These are phyloP conservation scores for Physocephala rufipes DNA, from an alignment of 2,888 invertebrate species.

Conservation along the genomic window DNA sequence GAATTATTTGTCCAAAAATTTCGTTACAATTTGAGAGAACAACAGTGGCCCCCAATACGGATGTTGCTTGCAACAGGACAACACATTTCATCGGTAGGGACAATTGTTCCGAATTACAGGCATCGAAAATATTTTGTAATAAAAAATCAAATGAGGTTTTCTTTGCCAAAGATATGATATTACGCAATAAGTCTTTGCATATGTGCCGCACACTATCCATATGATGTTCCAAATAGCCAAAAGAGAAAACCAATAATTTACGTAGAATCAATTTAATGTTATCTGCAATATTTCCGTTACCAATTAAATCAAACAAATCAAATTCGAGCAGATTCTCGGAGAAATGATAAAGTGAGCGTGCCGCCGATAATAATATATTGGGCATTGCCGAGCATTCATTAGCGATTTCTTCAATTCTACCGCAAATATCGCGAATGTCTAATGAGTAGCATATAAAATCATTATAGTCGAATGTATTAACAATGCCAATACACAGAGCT, in stretches of 20 bases:
- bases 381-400: constrained; percentile 51
- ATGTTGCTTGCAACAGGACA: constrained; percentile 54
- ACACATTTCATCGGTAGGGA: constrained; percentile 54
- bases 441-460: constrained; percentile 48
- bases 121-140: constrained; percentile 52
- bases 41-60: constrained; percentile 51
- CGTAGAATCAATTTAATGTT: constrained; percentile 59
- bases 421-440: constrained; percentile 50
- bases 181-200: constrained; percentile 67
- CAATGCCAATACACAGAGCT: constrained; percentile 56
- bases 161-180: constrained; percentile 64
- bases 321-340: constrained; percentile 50
- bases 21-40: constrained; percentile 50
- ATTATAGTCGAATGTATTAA: constrained; percentile 54
- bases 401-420: constrained; percentile 49
- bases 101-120: constrained; percentile 51
- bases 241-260: constrained; percentile 66
- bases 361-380: constrained; percentile 55
- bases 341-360: constrained; percentile 54
- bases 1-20: constrained; percentile 53
- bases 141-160: constrained; percentile 51
- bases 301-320: constrained; percentile 43
- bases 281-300: constrained; percentile 48
- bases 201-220: constrained; percentile 74
- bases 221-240: constrained; percentile 72